Conservation (phyloP, 64 coral and sea anemone genomes). For the Catalaphyllia jardinei region DNA sequence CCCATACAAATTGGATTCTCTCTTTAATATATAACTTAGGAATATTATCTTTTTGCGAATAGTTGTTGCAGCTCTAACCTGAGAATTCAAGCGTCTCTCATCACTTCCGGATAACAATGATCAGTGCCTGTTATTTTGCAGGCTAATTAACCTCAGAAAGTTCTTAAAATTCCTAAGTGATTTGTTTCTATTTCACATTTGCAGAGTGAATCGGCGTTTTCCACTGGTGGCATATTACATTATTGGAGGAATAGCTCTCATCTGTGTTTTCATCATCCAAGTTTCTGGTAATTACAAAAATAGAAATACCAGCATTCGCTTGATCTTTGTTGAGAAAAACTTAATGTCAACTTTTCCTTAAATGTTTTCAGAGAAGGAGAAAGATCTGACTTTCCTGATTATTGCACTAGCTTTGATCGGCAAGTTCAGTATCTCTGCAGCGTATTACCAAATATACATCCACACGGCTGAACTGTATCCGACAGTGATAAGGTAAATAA, state of each 20-base stretch:
- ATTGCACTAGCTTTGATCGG: conserved; percentile 85
- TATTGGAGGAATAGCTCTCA: conserved; percentile 72
- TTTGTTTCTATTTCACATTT: not conserved
- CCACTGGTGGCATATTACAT: conserved; percentile 84
- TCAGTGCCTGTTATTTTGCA: no score
- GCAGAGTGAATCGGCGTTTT: conserved; percentile 72
- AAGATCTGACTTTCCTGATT: conserved; percentile 52
- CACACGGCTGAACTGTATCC: conserved; percentile 96
- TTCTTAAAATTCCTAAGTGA: no score
- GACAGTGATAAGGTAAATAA: conserved; percentile 85
- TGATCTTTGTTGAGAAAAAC: not conserved
- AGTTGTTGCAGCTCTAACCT: no score
- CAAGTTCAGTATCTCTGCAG: conserved; percentile 93
- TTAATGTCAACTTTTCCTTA: not conserved
- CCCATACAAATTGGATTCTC: no score
- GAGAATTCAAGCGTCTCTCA: no score
- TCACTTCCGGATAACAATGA: no score
- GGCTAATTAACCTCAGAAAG: no score
- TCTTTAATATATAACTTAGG: no score
- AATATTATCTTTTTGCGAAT: no score
- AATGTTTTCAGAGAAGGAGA: conserved; percentile 65
- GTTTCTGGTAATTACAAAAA: conserved; percentile 50
- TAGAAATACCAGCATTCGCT: not conserved
- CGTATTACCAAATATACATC: conserved; percentile 96
- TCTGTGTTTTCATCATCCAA: conserved; percentile 82